Base-by-base conservation (phyloP, 2,797 vertebrate genomes). In the Avahi laniger region DNA sequence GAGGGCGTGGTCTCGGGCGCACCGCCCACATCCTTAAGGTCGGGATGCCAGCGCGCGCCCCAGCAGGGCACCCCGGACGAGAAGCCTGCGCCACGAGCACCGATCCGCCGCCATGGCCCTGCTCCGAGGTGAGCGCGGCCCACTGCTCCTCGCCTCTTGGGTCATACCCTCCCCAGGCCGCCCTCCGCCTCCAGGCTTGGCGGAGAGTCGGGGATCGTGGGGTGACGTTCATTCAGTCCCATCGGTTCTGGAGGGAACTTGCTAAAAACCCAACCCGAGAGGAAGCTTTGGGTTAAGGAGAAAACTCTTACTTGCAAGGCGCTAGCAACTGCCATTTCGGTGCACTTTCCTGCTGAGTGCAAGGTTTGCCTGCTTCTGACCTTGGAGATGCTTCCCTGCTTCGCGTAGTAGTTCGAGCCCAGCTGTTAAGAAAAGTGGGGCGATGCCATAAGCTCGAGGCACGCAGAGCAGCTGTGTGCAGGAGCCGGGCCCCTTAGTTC, bases 121-220 rank as follows among this genome's bases (percentile, higher is more conserved):
- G 79, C 98, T 98, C 65, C 89, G 98, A 98, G 98, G 98, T 98
- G 97, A 98, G 95, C 46, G 17, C 72, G 7, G 10, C 43, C 65
- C 76, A 20, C 17, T 4, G 12, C 10, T 26, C 65, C 84, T 43
- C 20, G 30, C 69, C 35, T 5, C 3, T 15, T 1, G 6, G 4
- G 17, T 38, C 54, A 10, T 46, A 4, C 48, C 28, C 43, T 26
- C 3, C 7, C 7, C 7, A 0, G 20, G 11, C 38, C n/a, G 0
- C 46, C 65, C 4, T 67, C 30, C 18, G 30, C 28, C 35, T 35
- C 20, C 8, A n/a, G 15, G 38, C 50, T 38, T 12, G 5, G n/a
- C 6, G 1, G n/a, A 30, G 59, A n/a, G 26, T 9, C 38, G 11
- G 30, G 52, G 69, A 28, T 67, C 33, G 20, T 61, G 57, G 38